Conservation (phyloP, 2,113 vertebrate species). For the Poeciliopsis occidentalis region DNA sequence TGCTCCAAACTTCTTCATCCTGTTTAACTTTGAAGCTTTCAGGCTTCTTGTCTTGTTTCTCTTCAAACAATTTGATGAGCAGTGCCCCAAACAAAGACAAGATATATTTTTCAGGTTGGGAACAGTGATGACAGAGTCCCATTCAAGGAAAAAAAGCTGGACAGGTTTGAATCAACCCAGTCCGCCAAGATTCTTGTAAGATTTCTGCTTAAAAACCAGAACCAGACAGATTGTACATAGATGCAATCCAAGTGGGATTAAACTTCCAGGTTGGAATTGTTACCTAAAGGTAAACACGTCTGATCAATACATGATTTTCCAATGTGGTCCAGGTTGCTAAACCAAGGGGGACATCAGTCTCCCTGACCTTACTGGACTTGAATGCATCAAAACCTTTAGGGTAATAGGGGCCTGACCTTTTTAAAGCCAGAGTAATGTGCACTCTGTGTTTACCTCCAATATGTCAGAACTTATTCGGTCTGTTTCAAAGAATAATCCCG, state of each 20-base stretch:
- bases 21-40: neutral
- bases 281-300: neutral
- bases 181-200: neutral
- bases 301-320: neutral
- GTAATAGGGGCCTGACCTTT: neutral
- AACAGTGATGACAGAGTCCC: neutral
- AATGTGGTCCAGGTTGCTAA: neutral
- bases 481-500: neutral
- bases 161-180: neutral
- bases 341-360: neutral
- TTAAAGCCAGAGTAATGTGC: neutral
- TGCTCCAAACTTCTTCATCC: neutral
- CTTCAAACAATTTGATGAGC: neutral
- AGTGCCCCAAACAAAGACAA: neutral
- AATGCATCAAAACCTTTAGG: neutral
- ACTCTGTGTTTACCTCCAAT: neutral
- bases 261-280: neutral
- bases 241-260: neutral
- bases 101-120: neutral
- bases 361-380: neutral
- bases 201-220: neutral
- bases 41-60: neutral
- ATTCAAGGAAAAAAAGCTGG: neutral
- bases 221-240: neutral
- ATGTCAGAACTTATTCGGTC: conserved; percentile 1